Evolutionary conservation across 2,113 vertebrate genomes (phyloP).

Genomic region (Leptodactylus fuscus): DNA sequence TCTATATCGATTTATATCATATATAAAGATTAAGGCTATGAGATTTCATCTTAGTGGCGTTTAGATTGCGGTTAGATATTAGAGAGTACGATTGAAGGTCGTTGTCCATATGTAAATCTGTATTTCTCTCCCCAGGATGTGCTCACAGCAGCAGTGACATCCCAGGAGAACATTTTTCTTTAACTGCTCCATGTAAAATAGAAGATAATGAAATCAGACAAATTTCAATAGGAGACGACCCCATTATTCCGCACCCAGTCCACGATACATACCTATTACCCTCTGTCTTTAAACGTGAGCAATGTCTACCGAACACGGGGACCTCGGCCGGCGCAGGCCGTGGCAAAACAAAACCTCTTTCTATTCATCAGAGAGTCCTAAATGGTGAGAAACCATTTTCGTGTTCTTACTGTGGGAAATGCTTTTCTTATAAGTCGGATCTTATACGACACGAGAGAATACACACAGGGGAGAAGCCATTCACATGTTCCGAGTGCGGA

Average conservation of each 20-base stretch:
- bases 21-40: too few species aligned
- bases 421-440: neutral
- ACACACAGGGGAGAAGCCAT: constrained; percentile 59
- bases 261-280: neutral
- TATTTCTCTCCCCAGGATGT: neutral
- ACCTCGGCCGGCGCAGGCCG: neutral
- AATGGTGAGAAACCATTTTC: neutral
- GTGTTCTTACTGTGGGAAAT: constrained; percentile 9
- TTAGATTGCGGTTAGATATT: too few species aligned
- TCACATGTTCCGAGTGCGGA: constrained; percentile 48
- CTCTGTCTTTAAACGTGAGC: neutral
- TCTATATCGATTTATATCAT: too few species aligned
- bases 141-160: neutral
- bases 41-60: too few species aligned
- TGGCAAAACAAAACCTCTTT: neutral
- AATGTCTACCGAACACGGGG: neutral
- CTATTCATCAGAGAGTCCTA: neutral
- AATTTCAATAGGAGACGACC: neutral
- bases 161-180: neutral
- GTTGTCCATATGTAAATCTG: too few species aligned
- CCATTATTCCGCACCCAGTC: neutral
- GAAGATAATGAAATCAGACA: neutral
- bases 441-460: constrained; percentile 3
- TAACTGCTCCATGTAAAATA: neutral
- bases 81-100: too few species aligned